Conservation (phyloP, 2,797 vertebrate genomes). For the Vipera latastei region DNA sequence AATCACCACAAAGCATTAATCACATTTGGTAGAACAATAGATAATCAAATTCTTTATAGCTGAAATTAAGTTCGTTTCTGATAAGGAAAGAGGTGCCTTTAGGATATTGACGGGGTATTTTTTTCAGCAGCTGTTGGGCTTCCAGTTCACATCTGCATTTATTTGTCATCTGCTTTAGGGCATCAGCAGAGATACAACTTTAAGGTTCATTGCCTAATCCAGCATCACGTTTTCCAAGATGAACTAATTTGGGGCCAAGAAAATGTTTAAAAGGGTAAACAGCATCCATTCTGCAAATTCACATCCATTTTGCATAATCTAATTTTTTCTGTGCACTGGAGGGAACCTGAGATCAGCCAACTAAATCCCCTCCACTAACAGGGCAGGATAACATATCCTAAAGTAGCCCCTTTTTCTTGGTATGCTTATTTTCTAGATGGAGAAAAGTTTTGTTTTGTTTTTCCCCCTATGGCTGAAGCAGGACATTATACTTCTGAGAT, state of each 20-base stretch:
- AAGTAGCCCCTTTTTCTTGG: neutral
- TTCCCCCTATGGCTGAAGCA: neutral
- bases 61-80: constrained; percentile 76
- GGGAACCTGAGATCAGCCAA: neutral
- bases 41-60: constrained; percentile 79
- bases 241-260: neutral
- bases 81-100: constrained; percentile 72
- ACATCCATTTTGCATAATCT: neutral
- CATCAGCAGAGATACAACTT: constrained; percentile 64
- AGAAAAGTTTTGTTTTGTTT: neutral
- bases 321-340: neutral
- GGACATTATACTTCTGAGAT: neutral
- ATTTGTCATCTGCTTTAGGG: constrained; percentile 69
- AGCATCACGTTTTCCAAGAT: constrained; percentile 8
- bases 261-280: neutral
- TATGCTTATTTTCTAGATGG: neutral
- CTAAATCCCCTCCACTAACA: neutral
- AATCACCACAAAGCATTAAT: constrained; percentile 82
- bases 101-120: constrained; percentile 74
- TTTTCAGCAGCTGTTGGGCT: constrained; percentile 73
- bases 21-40: constrained; percentile 78
- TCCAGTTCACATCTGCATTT: constrained; percentile 77
- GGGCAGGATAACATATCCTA: neutral
- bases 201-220: constrained; percentile 65
- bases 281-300: neutral